Evolutionary conservation across 1,140 invertebrate species (phyloP), one percentile per base, ranked within the genome.

Genomic region (Micrasema longulum): DNA sequence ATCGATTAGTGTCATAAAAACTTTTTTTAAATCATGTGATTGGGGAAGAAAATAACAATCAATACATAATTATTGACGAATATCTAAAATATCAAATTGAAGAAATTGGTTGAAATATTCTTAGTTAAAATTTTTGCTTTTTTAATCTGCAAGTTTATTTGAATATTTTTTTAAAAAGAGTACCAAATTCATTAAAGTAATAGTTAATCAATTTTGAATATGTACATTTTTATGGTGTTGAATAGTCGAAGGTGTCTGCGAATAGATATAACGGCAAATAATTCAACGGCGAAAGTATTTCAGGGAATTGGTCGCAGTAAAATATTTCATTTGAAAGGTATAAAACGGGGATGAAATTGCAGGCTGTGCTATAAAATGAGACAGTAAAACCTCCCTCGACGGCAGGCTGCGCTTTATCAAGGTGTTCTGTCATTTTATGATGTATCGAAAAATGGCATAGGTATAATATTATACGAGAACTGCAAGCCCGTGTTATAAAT

Each of bases 401-500:
- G 38, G 22, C 47, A 48, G 57, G 47, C 66, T 66, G 31, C 62
- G 67, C 68, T 74, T 70, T 71, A 64, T 74, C 69, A 71, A 74
- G 73, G 69, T 68, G 64, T 71, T 74, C 69, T 38, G 55, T 36
- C 69, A 50, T 68, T 71, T 68, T 74, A 71, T 74, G 73, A 74
- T 74, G 73, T 74, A 74, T 74, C 73, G 69, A 62, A 47, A 67
- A 66, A 70, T 16, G 35, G 62, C 53, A 38, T 22, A 57, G 60
- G 53, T 31, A 31, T 7, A 31, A 31, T 31, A 31, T 31, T 7
- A 31, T 31, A 31, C 26, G 26, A 31, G 26, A 4, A 4, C 26
- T 31, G 7, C 7, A 31, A 31, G 26, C 26, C 7, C 7, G 7
- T 31, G n/a, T 31, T 31, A 31, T 31, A 31, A 4, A 31, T 31